Base-by-base conservation (phyloP, 2,888 invertebrate species). In the Encarsia formosa region DNA sequence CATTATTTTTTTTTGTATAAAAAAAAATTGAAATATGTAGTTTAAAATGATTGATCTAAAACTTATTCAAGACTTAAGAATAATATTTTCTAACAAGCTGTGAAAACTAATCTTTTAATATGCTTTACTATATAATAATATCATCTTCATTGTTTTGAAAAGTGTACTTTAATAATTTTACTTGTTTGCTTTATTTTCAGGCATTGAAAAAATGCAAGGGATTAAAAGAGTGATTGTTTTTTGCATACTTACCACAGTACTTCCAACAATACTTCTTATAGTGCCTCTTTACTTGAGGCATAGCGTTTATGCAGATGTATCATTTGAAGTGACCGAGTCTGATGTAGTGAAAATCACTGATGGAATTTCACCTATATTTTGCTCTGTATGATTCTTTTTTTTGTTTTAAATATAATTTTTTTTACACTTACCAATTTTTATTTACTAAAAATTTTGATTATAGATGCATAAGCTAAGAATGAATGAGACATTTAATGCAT, bases 351-450 rank as follows among this genome's bases (percentile, higher is more conserved):
- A 89, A 70, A 87, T 91, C 57, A 83, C 84, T 54, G 86, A 88
- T 73, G 90, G 90, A 31, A 85, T 90, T 57, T 91, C 91, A 9
- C 84, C 88, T 35, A 76, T 91, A 64, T 91, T 91, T 77, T 91
- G 91, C 71, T 76, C 77, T 61, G 77, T 76, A 66, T 64, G 64
- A 15, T 45, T 18, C n/a, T n/a, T n/a, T n/a, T n/a, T n/a, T n/a
- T n/a, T 37, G 50, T 42, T 49, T 38, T n/a, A 6, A 13, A 43
- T 34, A 8, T 26, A 11, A 26, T 26, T 8, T 18, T 8, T 29
- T 47, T 46, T 23, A 31, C 50, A n/a, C n/a, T n/a, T n/a, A n/a
- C n/a, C n/a, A n/a, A n/a, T n/a, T n/a, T n/a, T n/a, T n/a, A n/a
- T n/a, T n/a, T n/a, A n/a, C n/a, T n/a, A n/a, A n/a, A n/a, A n/a